Percentiles rank a stretch among this genome's conserved stretches.
phyloP scores from a whole-genome alignment of 2,888 invertebrate genomes.

The Anticlea derivata region DNA sequence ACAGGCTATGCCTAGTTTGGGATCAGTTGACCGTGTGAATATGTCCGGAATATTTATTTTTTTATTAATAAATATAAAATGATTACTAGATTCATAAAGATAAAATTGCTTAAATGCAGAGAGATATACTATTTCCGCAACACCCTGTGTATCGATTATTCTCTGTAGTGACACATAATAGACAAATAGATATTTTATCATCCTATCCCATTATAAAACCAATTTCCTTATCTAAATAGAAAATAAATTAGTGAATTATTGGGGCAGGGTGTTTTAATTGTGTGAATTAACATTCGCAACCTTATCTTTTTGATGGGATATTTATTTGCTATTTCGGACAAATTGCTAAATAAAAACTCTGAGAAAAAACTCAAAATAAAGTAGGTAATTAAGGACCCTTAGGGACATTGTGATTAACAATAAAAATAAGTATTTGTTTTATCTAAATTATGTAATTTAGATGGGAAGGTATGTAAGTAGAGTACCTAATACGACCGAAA shows the following conservation, averaged over 20 bases:
- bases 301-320: constrained; percentile 63
- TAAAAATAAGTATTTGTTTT: too few species aligned
- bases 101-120: too few species aligned
- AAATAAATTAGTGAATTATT: constrained; percentile 53
- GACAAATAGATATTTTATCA: constrained; percentile 6
- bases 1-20: too few species aligned
- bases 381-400: not conserved
- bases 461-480: too few species aligned
- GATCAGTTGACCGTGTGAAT: too few species aligned
- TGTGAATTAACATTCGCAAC: constrained; percentile 65
- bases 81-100: too few species aligned
- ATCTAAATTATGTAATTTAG: constrained; percentile 22
- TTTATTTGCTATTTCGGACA: constrained; percentile 45
- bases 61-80: too few species aligned
- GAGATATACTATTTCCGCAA: not conserved
- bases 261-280: constrained; percentile 57
- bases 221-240: constrained; percentile 68
- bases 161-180: constrained; percentile 40
- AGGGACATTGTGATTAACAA: too few species aligned
- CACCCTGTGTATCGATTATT: constrained; percentile 1
- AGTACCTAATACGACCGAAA: too few species aligned
- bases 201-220: constrained; percentile 38
- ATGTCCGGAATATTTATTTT: too few species aligned
- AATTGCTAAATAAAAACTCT: constrained; percentile 55
- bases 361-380: constrained; percentile 47